phyloP scores from a whole-genome alignment of 2,888 invertebrate species.

The Yponomeuta malinellus region DNA sequence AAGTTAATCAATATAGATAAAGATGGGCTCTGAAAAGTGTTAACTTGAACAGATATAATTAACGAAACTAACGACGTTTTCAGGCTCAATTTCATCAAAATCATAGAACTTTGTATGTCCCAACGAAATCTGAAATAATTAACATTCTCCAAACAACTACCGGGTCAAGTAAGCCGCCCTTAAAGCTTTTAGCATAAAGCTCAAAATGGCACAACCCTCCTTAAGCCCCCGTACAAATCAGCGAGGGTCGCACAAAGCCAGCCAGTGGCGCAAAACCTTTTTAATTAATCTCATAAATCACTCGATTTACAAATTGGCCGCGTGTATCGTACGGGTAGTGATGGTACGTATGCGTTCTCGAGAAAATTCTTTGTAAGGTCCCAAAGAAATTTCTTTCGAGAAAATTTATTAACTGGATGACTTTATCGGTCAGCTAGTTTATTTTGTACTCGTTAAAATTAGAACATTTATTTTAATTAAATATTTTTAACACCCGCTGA shows the following conservation, averaged over 20 bases:
- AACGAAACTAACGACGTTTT: no score
- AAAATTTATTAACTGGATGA: no score
- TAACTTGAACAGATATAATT: no score
- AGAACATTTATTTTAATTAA: no score
- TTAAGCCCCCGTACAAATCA: constrained; percentile 1
- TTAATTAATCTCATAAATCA: constrained; percentile 59
- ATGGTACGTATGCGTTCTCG: neutral
- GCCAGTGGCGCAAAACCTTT: constrained; percentile 38
- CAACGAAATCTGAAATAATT: neutral
- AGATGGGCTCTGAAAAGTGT: no score
- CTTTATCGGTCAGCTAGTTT: no score
- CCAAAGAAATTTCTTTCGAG: no score
- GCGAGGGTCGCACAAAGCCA: neutral
- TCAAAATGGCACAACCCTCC: neutral
- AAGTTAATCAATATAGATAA: no score
- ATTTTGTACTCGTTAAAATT: no score
- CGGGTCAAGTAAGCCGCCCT: neutral
- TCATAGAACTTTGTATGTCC: neutral
- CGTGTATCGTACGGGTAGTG: constrained; percentile 28
- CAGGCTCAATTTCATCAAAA: neutral
- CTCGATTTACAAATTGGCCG: constrained; percentile 46
- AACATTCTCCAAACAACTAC: neutral
- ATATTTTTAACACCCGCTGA: no score
- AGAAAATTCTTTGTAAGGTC: no score
- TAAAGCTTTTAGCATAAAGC: neutral